Conservation (phyloP, 2,888 invertebrate genomes). For the Physocephala rufipes region DNA sequence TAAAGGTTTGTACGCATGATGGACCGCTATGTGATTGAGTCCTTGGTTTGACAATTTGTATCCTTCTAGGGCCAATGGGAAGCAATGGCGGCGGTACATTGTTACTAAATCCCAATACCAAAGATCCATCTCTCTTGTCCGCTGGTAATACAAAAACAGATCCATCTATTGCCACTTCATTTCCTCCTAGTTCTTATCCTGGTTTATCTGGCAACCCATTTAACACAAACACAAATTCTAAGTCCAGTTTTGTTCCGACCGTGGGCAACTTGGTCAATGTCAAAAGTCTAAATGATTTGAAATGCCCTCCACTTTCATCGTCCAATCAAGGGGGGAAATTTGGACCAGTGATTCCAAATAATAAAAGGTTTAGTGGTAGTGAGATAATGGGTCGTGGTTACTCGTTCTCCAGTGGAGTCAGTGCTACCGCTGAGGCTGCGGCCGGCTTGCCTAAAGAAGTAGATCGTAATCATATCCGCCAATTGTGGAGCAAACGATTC, state of each 20-base stretch:
- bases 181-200: slow-evolving; percentile 55
- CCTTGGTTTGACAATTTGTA: slow-evolving; percentile 16
- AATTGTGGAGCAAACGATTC: slow-evolving; percentile 57
- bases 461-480: slow-evolving; percentile 54
- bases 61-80: slow-evolving; percentile 48
- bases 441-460: slow-evolving; percentile 37
- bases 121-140: slow-evolving; percentile 22
- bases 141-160: slow-evolving; percentile 33
- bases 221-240: slow-evolving; percentile 17
- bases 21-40: not conserved
- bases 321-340: slow-evolving; percentile 34
- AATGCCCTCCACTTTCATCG: slow-evolving; percentile 5
- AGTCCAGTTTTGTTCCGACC: slow-evolving; percentile 17
- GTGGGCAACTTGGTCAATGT: slow-evolving; percentile 52
- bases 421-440: not conserved
- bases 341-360: not conserved
- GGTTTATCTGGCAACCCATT: slow-evolving; percentile 49
- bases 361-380: not conserved
- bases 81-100: slow-evolving; percentile 55
- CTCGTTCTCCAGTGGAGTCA: slow-evolving; percentile 28
- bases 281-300: slow-evolving; percentile 52
- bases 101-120: slow-evolving; percentile 50
- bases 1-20: slow-evolving; percentile 42
- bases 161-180: slow-evolving; percentile 42
- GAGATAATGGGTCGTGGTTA: slow-evolving; percentile 51